phyloP scores from a whole-genome alignment of 2,113 vertebrate genomes.

The Pavo muticus region DNA sequence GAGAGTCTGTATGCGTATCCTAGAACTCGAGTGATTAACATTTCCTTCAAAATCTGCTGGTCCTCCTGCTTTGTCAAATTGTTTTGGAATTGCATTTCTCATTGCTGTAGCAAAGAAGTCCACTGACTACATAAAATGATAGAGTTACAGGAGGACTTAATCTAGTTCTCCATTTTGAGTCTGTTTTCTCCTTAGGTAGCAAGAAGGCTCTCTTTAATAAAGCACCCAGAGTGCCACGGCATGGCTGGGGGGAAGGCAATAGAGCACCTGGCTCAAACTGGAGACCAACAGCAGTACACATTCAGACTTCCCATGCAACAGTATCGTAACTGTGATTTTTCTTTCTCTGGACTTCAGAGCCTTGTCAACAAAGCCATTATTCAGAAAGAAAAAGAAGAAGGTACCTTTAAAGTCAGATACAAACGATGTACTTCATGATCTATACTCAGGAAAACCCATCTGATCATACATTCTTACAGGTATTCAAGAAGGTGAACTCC shows the following conservation, averaged over 20 bases:
- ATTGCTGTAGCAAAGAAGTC: neutral
- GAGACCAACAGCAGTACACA: constrained; percentile 73
- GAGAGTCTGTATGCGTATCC: accelerated
- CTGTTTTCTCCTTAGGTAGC: constrained; percentile 82
- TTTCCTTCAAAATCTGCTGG: neutral
- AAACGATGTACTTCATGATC: neutral
- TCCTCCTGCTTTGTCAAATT: neutral
- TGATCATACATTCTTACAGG: constrained; percentile 73
- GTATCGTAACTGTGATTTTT: constrained; percentile 88
- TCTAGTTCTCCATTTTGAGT: neutral
- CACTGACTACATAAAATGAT: accelerated
- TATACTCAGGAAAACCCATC: neutral
- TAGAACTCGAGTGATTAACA: neutral
- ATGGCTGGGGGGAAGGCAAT: constrained; percentile 92
- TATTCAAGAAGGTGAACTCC: constrained; percentile 80
- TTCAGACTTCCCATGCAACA: constrained; percentile 85
- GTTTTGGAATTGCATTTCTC: neutral
- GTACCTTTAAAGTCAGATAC: constrained; percentile 68
- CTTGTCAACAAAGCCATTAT: constrained; percentile 76
- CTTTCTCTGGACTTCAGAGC: constrained; percentile 89
- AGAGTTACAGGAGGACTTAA: neutral
- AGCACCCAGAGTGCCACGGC: constrained; percentile 83
- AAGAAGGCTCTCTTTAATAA: constrained; percentile 87
- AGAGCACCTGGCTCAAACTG: constrained; percentile 86
- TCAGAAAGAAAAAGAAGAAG: constrained; percentile 90